A percentile compares a stretch with the other conserved stretches of the same genome.
Evolutionary conservation across 2,888 invertebrate species (phyloP).

Genomic region (Chromoteleia sp.): DNA sequence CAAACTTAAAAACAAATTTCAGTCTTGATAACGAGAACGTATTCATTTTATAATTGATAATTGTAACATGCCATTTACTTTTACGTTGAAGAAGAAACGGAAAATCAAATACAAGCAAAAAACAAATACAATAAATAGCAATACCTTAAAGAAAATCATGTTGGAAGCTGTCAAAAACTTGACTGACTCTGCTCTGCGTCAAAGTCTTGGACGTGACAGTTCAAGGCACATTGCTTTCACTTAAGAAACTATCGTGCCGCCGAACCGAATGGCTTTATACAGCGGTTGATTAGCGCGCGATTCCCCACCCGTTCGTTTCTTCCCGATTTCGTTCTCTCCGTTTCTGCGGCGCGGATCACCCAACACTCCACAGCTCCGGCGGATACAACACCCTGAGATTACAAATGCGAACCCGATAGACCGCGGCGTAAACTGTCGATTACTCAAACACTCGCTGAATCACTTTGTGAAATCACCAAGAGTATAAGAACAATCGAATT

Average conservation of each 20-base stretch:
- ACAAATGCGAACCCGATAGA: constrained; percentile 63
- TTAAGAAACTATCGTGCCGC: constrained; percentile 78
- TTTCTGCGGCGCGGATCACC: constrained; percentile 49
- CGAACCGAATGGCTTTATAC: constrained; percentile 80
- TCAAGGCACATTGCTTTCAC: constrained; percentile 77
- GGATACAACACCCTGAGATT: constrained; percentile 64
- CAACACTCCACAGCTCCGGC: constrained; percentile 43
- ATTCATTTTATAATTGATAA: too few relatives aligned
- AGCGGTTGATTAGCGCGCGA: constrained; percentile 72
- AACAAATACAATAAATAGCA: constrained; percentile 4
- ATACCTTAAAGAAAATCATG: constrained; percentile 51
- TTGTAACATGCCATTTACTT: too few relatives aligned
- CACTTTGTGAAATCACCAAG: constrained; percentile 65
- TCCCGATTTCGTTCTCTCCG: constrained; percentile 25
- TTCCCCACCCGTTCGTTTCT: constrained; percentile 52
- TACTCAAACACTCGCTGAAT: constrained; percentile 70
- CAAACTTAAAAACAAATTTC: too few relatives aligned
- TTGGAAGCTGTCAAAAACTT: constrained; percentile 22
- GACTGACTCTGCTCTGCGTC: constrained; percentile 27
- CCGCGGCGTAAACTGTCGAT: constrained; percentile 60
- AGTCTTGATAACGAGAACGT: too few relatives aligned
- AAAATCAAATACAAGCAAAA: too few relatives aligned
- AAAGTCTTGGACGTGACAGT: constrained; percentile 43
- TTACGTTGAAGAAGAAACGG: too few relatives aligned
- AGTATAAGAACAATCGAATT: constrained; percentile 57